Evolutionary conservation across 2,888 invertebrate species (phyloP).

Genomic region (Stratiomys singularior): DNA sequence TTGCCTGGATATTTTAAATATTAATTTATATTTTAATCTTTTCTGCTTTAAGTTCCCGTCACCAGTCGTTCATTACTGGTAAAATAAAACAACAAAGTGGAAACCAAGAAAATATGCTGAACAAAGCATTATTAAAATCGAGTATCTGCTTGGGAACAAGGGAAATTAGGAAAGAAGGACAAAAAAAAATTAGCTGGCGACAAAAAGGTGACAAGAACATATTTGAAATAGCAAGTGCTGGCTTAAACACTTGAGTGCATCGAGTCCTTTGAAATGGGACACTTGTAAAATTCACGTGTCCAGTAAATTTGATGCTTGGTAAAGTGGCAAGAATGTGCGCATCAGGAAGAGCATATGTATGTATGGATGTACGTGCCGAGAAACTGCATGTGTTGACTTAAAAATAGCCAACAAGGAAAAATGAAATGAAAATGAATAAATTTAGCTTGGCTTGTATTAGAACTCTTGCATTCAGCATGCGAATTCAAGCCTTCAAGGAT

Average conservation of each 20-base stretch:
- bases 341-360: too few relatives aligned
- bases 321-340: too few relatives aligned
- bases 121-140: background rate
- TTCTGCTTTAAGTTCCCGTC: background rate
- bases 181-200: background rate
- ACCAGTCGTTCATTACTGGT: background rate
- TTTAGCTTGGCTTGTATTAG: too few relatives aligned
- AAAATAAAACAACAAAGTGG: background rate
- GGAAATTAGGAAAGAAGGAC: background rate
- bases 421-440: too few relatives aligned
- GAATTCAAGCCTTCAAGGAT: too few relatives aligned
- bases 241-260: conserved; percentile 23
- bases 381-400: too few relatives aligned
- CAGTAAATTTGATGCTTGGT: conserved; percentile 17
- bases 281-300: conserved; percentile 38
- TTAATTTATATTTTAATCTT: background rate
- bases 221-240: background rate
- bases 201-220: conserved; percentile 19
- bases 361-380: too few relatives aligned
- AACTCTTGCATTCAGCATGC: too few relatives aligned
- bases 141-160: background rate
- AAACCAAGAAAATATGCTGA: background rate
- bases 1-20: background rate
- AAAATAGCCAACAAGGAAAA: too few relatives aligned
- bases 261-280: conserved; percentile 45